Evolutionary conservation across 2,113 vertebrate species (phyloP).

Genomic region (Eublepharis macularius): DNA sequence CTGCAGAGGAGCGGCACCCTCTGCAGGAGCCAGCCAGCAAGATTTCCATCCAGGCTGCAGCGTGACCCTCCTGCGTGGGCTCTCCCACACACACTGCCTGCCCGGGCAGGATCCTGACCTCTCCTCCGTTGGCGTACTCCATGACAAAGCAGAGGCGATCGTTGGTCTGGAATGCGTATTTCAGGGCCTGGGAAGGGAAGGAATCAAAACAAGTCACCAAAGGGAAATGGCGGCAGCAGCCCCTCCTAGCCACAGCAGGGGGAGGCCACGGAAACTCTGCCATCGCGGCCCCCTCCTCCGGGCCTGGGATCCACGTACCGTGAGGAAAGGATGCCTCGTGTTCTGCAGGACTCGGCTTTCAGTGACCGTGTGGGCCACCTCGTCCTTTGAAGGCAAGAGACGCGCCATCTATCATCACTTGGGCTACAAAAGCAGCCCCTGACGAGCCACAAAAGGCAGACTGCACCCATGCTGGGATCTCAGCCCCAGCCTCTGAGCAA

Average conservation of each 20-base stretch:
- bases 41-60: no score
- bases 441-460: background rate
- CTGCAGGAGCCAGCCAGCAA: no score
- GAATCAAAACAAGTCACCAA: background rate
- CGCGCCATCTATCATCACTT: no score
- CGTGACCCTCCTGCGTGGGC: no score
- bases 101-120: constrained; percentile 79
- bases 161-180: constrained; percentile 94
- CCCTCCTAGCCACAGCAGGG: no score
- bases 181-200: constrained; percentile 80
- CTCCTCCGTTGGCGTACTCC: constrained; percentile 95
- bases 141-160: constrained; percentile 97
- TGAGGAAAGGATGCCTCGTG: constrained; percentile 92
- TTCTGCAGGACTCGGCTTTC: constrained; percentile 96
- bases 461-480: no score
- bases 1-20: no score
- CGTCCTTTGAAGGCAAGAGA: constrained; percentile 79
- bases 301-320: constrained; percentile 68
- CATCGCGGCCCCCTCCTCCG: background rate
- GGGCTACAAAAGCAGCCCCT: no score
- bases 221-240: background rate
- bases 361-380: constrained; percentile 94
- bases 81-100: no score
- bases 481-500: no score
- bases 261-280: background rate